Evolutionary conservation across 2,113 vertebrate species (phyloP).

Genomic region (Asarcornis scutulata): DNA sequence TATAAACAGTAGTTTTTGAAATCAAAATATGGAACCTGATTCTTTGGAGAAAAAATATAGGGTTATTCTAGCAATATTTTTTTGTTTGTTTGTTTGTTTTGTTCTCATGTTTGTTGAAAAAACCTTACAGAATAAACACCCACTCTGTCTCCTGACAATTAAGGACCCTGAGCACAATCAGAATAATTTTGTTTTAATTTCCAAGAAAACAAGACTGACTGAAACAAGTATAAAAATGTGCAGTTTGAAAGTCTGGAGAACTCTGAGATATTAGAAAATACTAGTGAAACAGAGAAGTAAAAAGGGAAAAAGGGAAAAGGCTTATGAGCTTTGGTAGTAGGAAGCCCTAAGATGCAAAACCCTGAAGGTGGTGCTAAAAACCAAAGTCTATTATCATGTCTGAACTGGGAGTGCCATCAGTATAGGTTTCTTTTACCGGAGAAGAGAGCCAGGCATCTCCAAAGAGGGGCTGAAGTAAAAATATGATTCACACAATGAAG

Average conservation of each 20-base stretch:
- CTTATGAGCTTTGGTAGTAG: not conserved
- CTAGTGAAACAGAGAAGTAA: not conserved
- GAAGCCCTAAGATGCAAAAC: not conserved
- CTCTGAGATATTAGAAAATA: not conserved
- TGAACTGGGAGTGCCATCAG: not conserved
- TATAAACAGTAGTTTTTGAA: not conserved
- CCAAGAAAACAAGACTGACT: not conserved
- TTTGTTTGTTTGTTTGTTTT: not conserved
- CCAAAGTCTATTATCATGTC: not conserved
- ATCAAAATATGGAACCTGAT: not conserved
- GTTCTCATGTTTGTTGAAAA: not conserved
- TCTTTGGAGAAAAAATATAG: accelerated
- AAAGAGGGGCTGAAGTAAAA: conserved; percentile 23
- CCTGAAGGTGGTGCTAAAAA: not conserved
- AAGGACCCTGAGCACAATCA: not conserved
- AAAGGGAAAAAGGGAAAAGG: not conserved
- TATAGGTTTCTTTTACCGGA: not conserved
- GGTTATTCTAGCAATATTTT: not conserved
- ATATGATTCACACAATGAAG: not conserved
- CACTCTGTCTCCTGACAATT: not conserved
- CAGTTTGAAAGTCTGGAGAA: not conserved
- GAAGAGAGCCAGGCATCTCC: not conserved
- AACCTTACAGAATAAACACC: not conserved
- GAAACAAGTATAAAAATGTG: not conserved
- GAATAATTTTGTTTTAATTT: not conserved